Base-by-base conservation (phyloP, 1,140 invertebrate species). In the Spodoptera litura region DNA sequence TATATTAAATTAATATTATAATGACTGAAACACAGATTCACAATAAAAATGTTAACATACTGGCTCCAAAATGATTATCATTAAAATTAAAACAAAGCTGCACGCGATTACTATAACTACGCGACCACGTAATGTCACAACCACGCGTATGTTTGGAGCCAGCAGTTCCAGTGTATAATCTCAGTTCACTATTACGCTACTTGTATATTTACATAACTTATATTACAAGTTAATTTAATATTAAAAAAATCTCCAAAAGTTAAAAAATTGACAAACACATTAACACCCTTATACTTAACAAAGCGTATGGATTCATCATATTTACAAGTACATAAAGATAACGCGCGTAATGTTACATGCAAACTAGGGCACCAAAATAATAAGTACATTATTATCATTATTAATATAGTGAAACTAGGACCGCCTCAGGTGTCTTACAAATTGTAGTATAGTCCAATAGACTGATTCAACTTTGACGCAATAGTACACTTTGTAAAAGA, bases 261-360 rank as follows among this genome's bases (percentile, higher is more conserved):
- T 89, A 87, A 91, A 90, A 93, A 94, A 93, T 88, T 89, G 90
- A 93, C 90, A 94, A 93, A 94, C 91, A 93, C 91, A 92, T 92
- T 88, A 91, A 91, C 88, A 90, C 88, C 87, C 93, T 93, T 93
- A 93, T 89, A 88, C 58, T 92, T 93, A 94, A 89, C 85, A 93
- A 94, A 94, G 92, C 92, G 92, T 94, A 94, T 93, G 90, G 93
- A 93, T 94, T 93, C 91, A 87, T 93, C 84, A 56, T 94, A 91
- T 93, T 91, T 93, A 93, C 89, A 93, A 72, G 88, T 93, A 89
- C 87, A 80, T 88, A 88, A 84, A 88, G 82, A 89, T 88, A 91
- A 90, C 81, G 87, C 84, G 82, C 87, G 78, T 87, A 88, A 85
- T 87, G 76, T 90, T 90, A 91, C 89, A 93, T 89, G 91, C 89